Percentiles rank a stretch among this genome's conserved stretches.
Conservation (phyloP, 2,797 vertebrate genomes). For the Bovichtus diacanthus region DNA sequence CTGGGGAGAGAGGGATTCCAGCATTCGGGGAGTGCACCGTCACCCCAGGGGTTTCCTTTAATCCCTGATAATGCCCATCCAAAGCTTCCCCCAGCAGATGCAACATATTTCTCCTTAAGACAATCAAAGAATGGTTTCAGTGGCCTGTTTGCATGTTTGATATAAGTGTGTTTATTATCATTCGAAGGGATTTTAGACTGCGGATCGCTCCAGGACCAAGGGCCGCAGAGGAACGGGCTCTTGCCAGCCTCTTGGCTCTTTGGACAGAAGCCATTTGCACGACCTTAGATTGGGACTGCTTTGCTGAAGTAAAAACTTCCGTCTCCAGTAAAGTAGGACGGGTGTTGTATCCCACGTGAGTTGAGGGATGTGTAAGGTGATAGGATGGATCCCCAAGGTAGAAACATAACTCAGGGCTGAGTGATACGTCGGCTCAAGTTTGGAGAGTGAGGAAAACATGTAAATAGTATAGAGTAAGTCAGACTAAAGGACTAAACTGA, state of each 20-base stretch:
- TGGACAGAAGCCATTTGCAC: too few relatives aligned
- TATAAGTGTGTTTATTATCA: neutral
- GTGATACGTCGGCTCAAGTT: too few relatives aligned
- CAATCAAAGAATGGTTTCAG: conserved; percentile 58
- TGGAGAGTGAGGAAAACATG: neutral
- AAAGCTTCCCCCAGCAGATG: conserved; percentile 81
- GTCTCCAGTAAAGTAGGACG: neutral
- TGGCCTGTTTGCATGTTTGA: conserved; percentile 34
- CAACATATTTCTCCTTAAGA: conserved; percentile 72
- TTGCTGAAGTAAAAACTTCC: neutral
- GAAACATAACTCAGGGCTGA: too few relatives aligned
- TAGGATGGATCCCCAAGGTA: too few relatives aligned
- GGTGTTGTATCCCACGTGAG: neutral
- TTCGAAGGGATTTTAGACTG: too few relatives aligned
- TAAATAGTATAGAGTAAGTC: too few relatives aligned
- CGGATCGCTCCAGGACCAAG: too few relatives aligned
- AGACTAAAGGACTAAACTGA: too few relatives aligned
- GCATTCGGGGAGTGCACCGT: conserved; percentile 68
- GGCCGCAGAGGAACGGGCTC: too few relatives aligned
- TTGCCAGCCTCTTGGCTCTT: too few relatives aligned
- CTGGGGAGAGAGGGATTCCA: conserved; percentile 79
- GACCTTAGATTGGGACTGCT: neutral
- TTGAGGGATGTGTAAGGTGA: too few relatives aligned
- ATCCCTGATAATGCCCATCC: conserved; percentile 82
- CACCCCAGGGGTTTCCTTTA: conserved; percentile 78